Evolutionary conservation across 2,113 vertebrate species (phyloP).

Genomic region (Sinosuthora webbiana): DNA sequence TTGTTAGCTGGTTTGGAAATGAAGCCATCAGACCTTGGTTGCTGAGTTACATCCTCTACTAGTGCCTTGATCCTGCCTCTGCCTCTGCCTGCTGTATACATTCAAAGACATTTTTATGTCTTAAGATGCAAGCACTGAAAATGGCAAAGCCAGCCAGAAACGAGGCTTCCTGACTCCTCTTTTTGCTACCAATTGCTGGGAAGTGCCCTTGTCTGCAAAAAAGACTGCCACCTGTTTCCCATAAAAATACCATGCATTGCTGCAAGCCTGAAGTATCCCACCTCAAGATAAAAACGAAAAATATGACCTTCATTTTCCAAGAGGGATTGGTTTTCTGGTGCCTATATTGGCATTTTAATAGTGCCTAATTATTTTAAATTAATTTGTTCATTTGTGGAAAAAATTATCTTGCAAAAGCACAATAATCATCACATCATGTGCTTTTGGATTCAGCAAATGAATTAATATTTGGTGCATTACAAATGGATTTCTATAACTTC

Average conservation of each 20-base stretch:
- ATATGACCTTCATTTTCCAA: neutral
- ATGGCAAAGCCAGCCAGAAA: neutral
- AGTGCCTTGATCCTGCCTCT: neutral
- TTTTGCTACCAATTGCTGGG: neutral
- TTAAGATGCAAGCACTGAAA: neutral
- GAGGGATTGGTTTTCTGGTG: neutral
- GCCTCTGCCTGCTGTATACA: neutral
- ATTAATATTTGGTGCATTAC: neutral
- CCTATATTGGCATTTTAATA: neutral
- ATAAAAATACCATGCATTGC: neutral
- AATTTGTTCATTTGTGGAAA: neutral
- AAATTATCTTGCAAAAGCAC: neutral
- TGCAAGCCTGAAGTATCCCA: neutral
- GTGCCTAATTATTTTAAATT: neutral
- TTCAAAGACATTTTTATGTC: neutral
- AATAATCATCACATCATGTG: neutral
- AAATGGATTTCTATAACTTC: neutral
- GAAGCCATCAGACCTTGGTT: neutral
- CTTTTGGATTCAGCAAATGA: neutral
- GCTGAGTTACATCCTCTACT: neutral
- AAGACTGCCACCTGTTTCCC: neutral
- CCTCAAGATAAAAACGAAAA: neutral
- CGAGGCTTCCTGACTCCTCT: neutral
- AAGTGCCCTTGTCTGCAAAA: neutral
- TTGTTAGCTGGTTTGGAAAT: neutral